Base-by-base conservation (phyloP, 2,888 invertebrate species). In the Noctua pronuba region DNA sequence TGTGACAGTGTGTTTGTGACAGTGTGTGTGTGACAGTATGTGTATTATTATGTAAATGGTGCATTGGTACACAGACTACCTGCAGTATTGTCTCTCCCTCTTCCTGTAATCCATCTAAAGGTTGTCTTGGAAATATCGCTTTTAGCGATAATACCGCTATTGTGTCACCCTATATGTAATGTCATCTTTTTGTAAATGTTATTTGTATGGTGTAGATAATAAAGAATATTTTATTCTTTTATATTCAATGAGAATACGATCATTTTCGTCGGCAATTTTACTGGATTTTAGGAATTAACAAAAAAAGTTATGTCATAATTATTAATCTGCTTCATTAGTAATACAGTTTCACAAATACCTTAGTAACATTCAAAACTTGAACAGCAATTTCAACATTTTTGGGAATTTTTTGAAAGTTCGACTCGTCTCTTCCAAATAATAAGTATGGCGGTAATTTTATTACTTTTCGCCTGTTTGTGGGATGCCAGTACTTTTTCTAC, bases 281-380 rank as follows among this genome's bases (percentile, higher is more conserved):
- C 62, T 62, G 3, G 10, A 21, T 21, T 11, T 35, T 24, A 35
- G 31, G 7, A 62, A 62, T 35, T 60, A 10, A 8, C 10, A 10
- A 62, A 35, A 35, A 5, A 64, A 24, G 6, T 21, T 35, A 4
- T 16, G 16, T 35, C 31, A 24, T 28, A 31, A 60, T 52, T 2
- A 58, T 28, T 58, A 24, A 13, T 13, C 35, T 38, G 13, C 64
- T 24, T 64, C 24, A 38, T 10, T 2, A 64, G 64, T 64, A 64
- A 64, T 13, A 38, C n/a, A 41, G n/a, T 38, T 31, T 11, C 8
- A 64, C 21, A 49, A 60, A 49, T 84, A 85, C 85, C 88, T 85
- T 86, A 16, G 86, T 67, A 8, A 86, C 64, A 24, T 88, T 77
- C 21, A 72, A 18, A 8, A 86, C 6, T 79, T 88, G 85, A 31